Base-by-base conservation (phyloP, 2,797 vertebrate genomes). In the Ataeniobius toweri region DNA sequence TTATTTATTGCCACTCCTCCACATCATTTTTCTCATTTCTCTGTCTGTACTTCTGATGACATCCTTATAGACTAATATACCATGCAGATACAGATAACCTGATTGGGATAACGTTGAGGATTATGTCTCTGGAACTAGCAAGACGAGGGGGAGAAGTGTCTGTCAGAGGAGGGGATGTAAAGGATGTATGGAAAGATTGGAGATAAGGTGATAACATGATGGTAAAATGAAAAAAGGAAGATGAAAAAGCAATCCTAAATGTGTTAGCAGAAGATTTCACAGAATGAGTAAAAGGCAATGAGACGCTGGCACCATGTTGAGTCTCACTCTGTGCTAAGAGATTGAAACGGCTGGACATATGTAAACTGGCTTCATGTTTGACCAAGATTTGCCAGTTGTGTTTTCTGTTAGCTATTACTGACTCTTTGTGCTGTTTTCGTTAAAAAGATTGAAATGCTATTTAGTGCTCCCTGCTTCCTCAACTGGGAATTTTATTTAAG, bases 281-380 rank as follows among this genome's bases (percentile, higher is more conserved):
- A 56, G 83, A 85, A 84, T 24, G 67, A 88, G 79, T 51, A 87
- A 84, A 80, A 89, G 84, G 87, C 83, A 82, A 90, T 88, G 89
- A 91, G 89, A 68, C 77, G 10, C 76, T 77, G 87, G 89, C 91
- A 80, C 91, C 93, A 93, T 83, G 93, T 93, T 13, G 93, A 77
- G 92, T 76, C 72, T 10, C 91, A 91, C 91, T 88, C 89, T 89
- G 90, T 81, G 93, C 85, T 81, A 84, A n/a, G 73, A 93, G 91
- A 94, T 93, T 94, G 93, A 89, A 95, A 89, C 90, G 81, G 91
- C 83, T 74, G 90, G 90, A 78, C 83, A 88, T 93, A 89, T 93
- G 93, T 93, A 94, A 94, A 94, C 92, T 94, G 86, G 89, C 86
- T 79, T 83, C 89, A 71, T 92, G 92, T 93, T 93, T 93, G 91